Conservation (phyloP, 2,113 vertebrate genomes). For the Pao palembangensis region DNA sequence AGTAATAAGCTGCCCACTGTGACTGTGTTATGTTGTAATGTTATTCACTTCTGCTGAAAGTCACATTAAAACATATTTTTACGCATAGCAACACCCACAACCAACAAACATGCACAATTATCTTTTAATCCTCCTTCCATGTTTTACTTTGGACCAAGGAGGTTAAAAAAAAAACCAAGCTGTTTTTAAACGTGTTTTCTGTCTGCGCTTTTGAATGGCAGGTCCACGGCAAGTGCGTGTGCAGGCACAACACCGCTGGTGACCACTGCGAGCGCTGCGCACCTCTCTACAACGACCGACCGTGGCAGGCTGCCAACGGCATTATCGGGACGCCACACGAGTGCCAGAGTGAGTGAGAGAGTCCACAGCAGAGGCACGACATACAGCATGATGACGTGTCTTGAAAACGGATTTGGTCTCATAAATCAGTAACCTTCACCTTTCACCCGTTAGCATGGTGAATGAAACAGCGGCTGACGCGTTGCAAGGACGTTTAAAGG, state of each 20-base stretch:
- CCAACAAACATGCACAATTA: too few species aligned
- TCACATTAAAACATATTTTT: too few species aligned
- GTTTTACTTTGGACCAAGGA: too few species aligned
- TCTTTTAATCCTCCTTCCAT: too few species aligned
- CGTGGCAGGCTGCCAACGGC: conserved; percentile 89
- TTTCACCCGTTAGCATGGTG: conserved; percentile 9
- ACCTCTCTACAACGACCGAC: conserved; percentile 86
- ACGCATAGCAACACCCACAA: too few species aligned
- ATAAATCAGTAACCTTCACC: conserved; percentile 34
- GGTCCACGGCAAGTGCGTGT: conserved; percentile 94
- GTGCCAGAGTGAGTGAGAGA: conserved; percentile 84
- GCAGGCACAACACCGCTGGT: conserved; percentile 91
- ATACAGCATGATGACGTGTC: conserved; percentile 27
- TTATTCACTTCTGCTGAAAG: neutral
- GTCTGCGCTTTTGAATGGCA: conserved; percentile 44
- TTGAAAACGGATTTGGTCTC: conserved; percentile 26
- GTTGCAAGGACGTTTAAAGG: conserved; percentile 1
- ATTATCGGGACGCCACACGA: conserved; percentile 80
- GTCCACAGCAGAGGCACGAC: conserved; percentile 30
- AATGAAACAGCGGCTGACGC: conserved; percentile 14
- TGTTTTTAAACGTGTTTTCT: neutral
- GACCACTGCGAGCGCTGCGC: conserved; percentile 88
- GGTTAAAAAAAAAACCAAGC: too few species aligned
- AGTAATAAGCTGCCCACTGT: conserved; percentile 6
- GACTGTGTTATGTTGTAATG: conserved; percentile 17